Conservation (phyloP, 1,140 invertebrate species). For the Leptonema lineaticorne region DNA sequence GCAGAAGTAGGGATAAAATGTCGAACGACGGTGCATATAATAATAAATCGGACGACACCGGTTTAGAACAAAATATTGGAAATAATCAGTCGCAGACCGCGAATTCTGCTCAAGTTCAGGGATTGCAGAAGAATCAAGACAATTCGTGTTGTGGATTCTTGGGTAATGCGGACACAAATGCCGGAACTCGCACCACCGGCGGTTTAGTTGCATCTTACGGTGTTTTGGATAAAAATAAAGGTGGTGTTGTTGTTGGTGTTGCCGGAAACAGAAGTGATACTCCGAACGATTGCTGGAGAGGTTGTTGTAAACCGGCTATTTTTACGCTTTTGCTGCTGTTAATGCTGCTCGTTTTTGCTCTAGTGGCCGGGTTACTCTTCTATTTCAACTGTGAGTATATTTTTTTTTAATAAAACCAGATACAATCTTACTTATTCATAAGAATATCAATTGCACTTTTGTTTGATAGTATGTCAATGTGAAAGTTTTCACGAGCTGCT, state of each 20-base stretch:
- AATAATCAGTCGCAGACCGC: slow-evolving; percentile 11
- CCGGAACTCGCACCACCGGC: slow-evolving; percentile 14
- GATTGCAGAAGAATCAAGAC: slow-evolving; percentile 39
- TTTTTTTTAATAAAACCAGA: too few species aligned
- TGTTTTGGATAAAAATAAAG: slow-evolving; percentile 38
- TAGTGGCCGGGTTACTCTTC: slow-evolving; percentile 60
- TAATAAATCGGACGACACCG: slow-evolving; percentile 34
- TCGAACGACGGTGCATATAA: slow-evolving; percentile 26
- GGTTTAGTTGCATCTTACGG: slow-evolving; percentile 40
- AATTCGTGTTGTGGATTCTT: slow-evolving; percentile 39
- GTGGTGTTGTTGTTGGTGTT: slow-evolving; percentile 38
- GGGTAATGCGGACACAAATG: slow-evolving; percentile 32
- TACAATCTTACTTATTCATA: too few species aligned
- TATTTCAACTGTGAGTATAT: slow-evolving; percentile 62
- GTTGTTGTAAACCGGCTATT: slow-evolving; percentile 58
- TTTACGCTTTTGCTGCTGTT: slow-evolving; percentile 57
- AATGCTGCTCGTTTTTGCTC: slow-evolving; percentile 58
- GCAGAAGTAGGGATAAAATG: slow-evolving; percentile 33
- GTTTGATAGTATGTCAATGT: too few species aligned
- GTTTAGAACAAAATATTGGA: slow-evolving; percentile 23
- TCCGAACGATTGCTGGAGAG: slow-evolving; percentile 44
- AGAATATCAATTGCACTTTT: too few species aligned
- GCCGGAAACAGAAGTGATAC: slow-evolving; percentile 35
- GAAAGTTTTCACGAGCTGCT: too few species aligned
- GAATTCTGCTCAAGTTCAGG: slow-evolving; percentile 27